Percentiles rank a stretch among this genome's conserved stretches.
phyloP scores from a whole-genome alignment of 2,888 invertebrate genomes.

The Coenonympha arcania region DNA sequence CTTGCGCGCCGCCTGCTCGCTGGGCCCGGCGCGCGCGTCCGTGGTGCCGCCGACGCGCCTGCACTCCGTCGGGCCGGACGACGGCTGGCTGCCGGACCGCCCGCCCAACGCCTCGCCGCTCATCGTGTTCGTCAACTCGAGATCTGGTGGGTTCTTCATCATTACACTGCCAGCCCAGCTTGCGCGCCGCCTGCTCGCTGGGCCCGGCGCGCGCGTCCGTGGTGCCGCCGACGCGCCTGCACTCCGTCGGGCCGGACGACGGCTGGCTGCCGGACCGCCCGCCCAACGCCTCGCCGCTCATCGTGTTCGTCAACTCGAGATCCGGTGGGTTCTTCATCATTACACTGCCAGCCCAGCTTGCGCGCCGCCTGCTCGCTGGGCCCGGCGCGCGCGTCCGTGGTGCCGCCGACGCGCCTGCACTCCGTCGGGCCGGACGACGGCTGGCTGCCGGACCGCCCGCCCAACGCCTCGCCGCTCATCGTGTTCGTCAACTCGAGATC shows the following conservation, averaged over 20 bases:
- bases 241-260: slow-evolving; percentile 91
- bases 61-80: slow-evolving; percentile 90
- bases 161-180: slow-evolving; percentile 83
- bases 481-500: slow-evolving; percentile 99
- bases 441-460: slow-evolving; percentile 87
- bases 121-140: slow-evolving; percentile 97
- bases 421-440: slow-evolving; percentile 92
- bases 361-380: slow-evolving; percentile 40
- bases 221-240: slow-evolving; percentile 94
- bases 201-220: slow-evolving; percentile 93
- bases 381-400: slow-evolving; percentile 90
- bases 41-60: slow-evolving; percentile 95
- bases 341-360: not conserved
- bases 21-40: slow-evolving; percentile 91
- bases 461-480: slow-evolving; percentile 91
- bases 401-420: slow-evolving; percentile 94
- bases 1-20: slow-evolving; percentile 84
- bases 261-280: slow-evolving; percentile 90
- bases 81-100: slow-evolving; percentile 89
- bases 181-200: slow-evolving; percentile 86
- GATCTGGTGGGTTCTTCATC: slow-evolving; percentile 77
- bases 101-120: slow-evolving; percentile 91
- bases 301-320: slow-evolving; percentile 98
- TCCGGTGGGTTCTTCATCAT: slow-evolving; percentile 72
- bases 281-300: slow-evolving; percentile 89